Percentiles rank a stretch among this genome's conserved stretches.
These are phyloP conservation scores for Amphiura filiformis DNA, from an alignment of 35 echinoderm and acorn worm species.

Conservation along the genomic window DNA sequence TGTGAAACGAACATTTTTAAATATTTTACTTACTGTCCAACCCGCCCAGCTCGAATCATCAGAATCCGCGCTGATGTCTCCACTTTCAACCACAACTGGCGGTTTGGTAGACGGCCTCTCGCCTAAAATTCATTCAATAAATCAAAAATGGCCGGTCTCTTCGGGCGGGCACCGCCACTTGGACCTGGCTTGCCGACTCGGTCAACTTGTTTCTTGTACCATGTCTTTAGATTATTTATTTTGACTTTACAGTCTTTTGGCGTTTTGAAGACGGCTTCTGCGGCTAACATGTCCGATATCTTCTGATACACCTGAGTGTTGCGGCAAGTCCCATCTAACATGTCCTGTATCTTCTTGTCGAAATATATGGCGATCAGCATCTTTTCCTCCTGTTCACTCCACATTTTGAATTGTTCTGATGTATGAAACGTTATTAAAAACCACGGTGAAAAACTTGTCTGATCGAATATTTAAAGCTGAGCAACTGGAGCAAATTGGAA, in stretches of 20 bases:
- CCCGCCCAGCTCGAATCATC: too few relatives aligned
- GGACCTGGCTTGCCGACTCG: background rate
- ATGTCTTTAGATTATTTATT: background rate
- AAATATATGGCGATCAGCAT: background rate
- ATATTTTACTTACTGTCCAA: too few relatives aligned
- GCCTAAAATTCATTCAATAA: background rate
- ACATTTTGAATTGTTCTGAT: too few relatives aligned
- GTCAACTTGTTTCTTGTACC: background rate
- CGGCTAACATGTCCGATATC: background rate
- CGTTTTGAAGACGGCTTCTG: background rate
- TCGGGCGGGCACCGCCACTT: background rate
- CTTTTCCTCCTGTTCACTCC: background rate
- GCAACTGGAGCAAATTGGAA: too few relatives aligned
- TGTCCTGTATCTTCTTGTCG: background rate
- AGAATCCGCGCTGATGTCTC: too few relatives aligned
- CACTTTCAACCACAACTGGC: too few relatives aligned
- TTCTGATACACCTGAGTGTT: background rate
- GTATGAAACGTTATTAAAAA: too few relatives aligned
- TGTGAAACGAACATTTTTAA: too few relatives aligned
- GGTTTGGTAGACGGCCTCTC: background rate
- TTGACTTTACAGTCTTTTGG: background rate
- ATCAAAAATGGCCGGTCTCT: background rate
- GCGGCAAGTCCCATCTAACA: background rate
- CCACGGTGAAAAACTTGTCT: too few relatives aligned
- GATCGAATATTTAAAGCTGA: too few relatives aligned